A percentile compares a stretch with the other conserved stretches of the same genome.
Conservation (phyloP, 2,888 invertebrate species). For the Hipparchia sbordonii region DNA sequence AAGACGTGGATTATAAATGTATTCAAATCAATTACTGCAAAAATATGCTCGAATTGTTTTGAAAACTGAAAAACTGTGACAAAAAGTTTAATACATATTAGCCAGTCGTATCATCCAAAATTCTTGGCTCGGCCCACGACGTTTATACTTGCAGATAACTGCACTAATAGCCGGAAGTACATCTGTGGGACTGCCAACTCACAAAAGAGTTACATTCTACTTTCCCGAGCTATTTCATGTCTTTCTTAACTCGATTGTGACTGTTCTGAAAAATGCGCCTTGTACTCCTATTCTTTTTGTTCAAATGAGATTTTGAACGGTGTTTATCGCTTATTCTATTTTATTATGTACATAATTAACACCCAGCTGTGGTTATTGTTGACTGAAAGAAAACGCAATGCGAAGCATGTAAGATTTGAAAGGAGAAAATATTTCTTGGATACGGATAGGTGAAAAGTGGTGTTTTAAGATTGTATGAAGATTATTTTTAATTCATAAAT, state of each 20-base stretch:
- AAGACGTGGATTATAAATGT: too few relatives aligned
- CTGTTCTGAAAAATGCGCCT: conserved; percentile 38
- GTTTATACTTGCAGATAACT: conserved; percentile 41
- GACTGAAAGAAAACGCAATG: too few relatives aligned
- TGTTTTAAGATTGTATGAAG: too few relatives aligned
- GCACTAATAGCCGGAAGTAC: conserved; percentile 48
- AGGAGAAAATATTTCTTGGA: too few relatives aligned
- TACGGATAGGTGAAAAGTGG: too few relatives aligned
- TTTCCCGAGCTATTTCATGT: conserved; percentile 59
- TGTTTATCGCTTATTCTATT: background rate
- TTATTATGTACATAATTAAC: background rate
- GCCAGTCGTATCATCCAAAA: conserved; percentile 21
- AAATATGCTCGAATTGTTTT: background rate
- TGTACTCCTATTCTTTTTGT: conserved; percentile 27
- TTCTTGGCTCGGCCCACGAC: conserved; percentile 22
- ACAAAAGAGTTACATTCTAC: conserved; percentile 59
- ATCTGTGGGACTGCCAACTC: conserved; percentile 61
- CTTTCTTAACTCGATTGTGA: conserved; percentile 51
- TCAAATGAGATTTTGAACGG: background rate
- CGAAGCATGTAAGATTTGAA: too few relatives aligned
- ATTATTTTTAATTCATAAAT: too few relatives aligned
- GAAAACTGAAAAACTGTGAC: conserved; percentile 1
- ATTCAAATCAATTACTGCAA: too few relatives aligned
- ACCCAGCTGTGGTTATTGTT: too few relatives aligned
- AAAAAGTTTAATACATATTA: conserved; percentile 14